Evolutionary conservation across 2,797 vertebrate genomes (phyloP), one percentile per base, ranked within the genome.

Genomic region (Macropodus opercularis): DNA sequence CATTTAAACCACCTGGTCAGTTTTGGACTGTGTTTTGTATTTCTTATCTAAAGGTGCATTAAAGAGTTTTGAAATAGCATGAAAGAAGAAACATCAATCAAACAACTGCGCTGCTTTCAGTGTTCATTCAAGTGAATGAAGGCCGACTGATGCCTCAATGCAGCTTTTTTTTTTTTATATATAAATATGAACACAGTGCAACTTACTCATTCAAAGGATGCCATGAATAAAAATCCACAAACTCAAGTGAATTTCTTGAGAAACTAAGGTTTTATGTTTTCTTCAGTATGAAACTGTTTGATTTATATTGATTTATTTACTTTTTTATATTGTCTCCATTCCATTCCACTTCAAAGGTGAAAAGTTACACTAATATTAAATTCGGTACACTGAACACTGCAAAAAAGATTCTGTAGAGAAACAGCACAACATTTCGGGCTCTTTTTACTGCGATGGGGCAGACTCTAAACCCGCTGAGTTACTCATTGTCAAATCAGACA

Each of bases 1-100:
- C 71, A 68, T 84, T 74, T 38, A 49, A 50, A 40, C 62, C 74
- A 67, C 64, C 68, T 27, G 17, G 19, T 22, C 52, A 12, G 52
- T 31, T 31, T 31, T 47, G 26, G 17, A 24, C 6, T 32, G 5
- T 12, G 12, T 14, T 34, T 32, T 29, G 40, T 23, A 29, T 19
- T 29, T 29, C 27, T 9, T 7, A 7, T 7, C 27, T 29, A 1
- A 2, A 7, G 5, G 27, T 8, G 10, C 8, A 29, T 29, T 5
- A 27, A 29, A 9, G 27, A 7, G 10, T 26, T 26, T 26, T 26
- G 27, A 27, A 27, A 27, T 9, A 29, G 27, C n/a, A n/a, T 42
- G 40, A 23, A 23, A 13, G 5, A 21, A 8, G 12, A 36, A 7
- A 23, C 9, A 42, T 21, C 9, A 21, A n/a, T n/a, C n/a, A n/a